Percentiles rank a stretch among this genome's conserved stretches.
Evolutionary conservation across 1,140 invertebrate genomes (phyloP).

Genomic region (Hypothenemus hampei): DNA sequence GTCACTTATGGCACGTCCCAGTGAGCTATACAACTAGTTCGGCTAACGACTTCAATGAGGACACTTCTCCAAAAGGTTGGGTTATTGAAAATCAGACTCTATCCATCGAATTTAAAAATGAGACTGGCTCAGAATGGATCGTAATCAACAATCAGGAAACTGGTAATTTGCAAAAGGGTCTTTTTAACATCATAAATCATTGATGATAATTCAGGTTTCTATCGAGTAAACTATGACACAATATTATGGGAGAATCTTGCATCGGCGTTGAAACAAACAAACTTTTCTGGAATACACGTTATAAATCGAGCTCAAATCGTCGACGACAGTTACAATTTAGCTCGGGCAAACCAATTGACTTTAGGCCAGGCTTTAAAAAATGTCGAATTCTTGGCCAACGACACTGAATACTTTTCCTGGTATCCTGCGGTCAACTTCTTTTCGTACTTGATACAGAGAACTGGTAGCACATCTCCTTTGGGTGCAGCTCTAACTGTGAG

Average conservation of each 20-base stretch:
- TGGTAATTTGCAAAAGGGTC: conserved; percentile 49
- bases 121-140: conserved; percentile 56
- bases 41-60: conserved; percentile 28
- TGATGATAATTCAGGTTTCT: conserved; percentile 56
- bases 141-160: conserved; percentile 64
- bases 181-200: no score
- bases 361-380: conserved; percentile 52
- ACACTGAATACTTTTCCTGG: conserved; percentile 62
- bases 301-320: conserved; percentile 74
- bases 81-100: conserved; percentile 24
- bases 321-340: conserved; percentile 68
- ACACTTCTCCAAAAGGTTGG: conserved; percentile 50
- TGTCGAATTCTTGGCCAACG: conserved; percentile 54
- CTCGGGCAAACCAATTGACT: conserved; percentile 45
- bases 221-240: conserved; percentile 73
- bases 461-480: not conserved
- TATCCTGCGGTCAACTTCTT: conserved; percentile 49
- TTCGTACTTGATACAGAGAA: conserved; percentile 5
- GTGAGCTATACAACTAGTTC: conserved; percentile 53
- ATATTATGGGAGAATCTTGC: conserved; percentile 60
- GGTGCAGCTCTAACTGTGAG: conserved; percentile 11
- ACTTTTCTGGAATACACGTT: conserved; percentile 55
- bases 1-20: conserved; percentile 54
- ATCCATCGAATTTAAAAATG: not conserved
- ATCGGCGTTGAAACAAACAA: conserved; percentile 47